Evolutionary conservation across 2,888 invertebrate genomes (phyloP).

Genomic region (Archips crataeganus): DNA sequence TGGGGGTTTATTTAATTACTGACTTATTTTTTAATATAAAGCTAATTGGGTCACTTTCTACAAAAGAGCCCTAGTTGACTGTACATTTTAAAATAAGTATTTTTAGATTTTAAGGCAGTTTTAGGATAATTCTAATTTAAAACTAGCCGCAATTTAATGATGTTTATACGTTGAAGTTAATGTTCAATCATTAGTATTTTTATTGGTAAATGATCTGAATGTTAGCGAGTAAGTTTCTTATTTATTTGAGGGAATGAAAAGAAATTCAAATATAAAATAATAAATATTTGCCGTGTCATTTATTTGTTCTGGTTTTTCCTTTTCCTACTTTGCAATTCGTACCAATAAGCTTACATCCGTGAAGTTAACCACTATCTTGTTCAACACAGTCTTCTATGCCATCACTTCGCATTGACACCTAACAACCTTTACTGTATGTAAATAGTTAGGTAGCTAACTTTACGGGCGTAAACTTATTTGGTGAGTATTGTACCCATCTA

Average conservation of each 20-base stretch:
- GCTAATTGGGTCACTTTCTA: neutral
- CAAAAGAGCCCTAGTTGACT: slow-evolving; percentile 3
- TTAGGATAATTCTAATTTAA: slow-evolving; percentile 20
- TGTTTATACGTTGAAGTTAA: slow-evolving; percentile 20
- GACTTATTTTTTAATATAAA: slow-evolving; percentile 30
- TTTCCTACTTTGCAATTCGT: neutral
- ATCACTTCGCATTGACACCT: too few relatives aligned
- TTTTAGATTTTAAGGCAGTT: slow-evolving; percentile 25
- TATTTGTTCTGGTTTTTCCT: slow-evolving; percentile 5
- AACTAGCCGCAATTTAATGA: slow-evolving; percentile 25
- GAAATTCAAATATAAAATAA: slow-evolving; percentile 48
- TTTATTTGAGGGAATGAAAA: slow-evolving; percentile 57
- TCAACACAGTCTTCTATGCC: too few relatives aligned
- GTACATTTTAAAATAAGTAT: slow-evolving; percentile 31
- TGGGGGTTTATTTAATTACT: slow-evolving; percentile 43
- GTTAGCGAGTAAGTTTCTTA: slow-evolving; percentile 57
- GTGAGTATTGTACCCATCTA: too few relatives aligned
- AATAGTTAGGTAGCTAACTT: too few relatives aligned
- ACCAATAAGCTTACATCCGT: too few relatives aligned
- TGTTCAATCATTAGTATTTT: slow-evolving; percentile 42
- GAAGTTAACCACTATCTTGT: too few relatives aligned
- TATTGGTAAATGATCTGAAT: slow-evolving; percentile 57
- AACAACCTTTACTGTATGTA: too few relatives aligned
- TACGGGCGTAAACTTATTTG: too few relatives aligned
- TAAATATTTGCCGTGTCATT: slow-evolving; percentile 33